A percentile compares a stretch with the other conserved stretches of the same genome.
phyloP scores from a whole-genome alignment of 2,113 vertebrate species.

The Spea multiplicata region DNA sequence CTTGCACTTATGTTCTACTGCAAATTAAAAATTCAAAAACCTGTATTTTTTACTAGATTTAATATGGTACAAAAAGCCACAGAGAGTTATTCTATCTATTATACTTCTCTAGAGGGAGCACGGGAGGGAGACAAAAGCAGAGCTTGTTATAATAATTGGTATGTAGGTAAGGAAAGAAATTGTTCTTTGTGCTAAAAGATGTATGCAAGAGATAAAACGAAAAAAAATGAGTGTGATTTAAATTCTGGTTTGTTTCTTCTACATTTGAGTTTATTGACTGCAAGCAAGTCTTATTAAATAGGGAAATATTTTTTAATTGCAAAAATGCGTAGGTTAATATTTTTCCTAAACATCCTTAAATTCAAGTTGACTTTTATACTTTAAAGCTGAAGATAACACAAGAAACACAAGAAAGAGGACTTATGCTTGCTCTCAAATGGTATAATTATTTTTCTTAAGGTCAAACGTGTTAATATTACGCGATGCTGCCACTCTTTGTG shows the following conservation, averaged over 20 bases:
- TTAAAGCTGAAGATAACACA: too few species aligned
- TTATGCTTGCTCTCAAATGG: too few species aligned
- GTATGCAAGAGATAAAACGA: constrained; percentile 39
- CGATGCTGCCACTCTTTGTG: too few species aligned
- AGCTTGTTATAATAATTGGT: constrained; percentile 49
- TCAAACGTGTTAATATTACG: too few species aligned
- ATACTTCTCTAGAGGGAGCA: constrained; percentile 41
- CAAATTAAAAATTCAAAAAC: constrained; percentile 44
- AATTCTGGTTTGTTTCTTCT: constrained; percentile 41
- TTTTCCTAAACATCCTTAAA: too few species aligned
- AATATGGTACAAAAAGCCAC: constrained; percentile 40
- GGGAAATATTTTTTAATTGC: constrained; percentile 14
- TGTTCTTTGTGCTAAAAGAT: constrained; percentile 43
- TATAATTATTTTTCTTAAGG: too few species aligned
- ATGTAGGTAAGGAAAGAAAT: constrained; percentile 44
- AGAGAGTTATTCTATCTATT: constrained; percentile 43
- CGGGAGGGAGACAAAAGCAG: constrained; percentile 41
- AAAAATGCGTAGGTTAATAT: too few species aligned
- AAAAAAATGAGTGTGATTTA: constrained; percentile 35
- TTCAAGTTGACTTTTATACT: too few species aligned
- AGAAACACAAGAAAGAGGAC: too few species aligned
- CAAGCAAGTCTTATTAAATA: constrained; percentile 13
- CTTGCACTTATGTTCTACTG: constrained; percentile 14
- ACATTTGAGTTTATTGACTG: constrained; percentile 31
- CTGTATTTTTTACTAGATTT: constrained; percentile 19